Conservation (phyloP, 2,888 invertebrate genomes). For the Tetragonisca angustula region DNA sequence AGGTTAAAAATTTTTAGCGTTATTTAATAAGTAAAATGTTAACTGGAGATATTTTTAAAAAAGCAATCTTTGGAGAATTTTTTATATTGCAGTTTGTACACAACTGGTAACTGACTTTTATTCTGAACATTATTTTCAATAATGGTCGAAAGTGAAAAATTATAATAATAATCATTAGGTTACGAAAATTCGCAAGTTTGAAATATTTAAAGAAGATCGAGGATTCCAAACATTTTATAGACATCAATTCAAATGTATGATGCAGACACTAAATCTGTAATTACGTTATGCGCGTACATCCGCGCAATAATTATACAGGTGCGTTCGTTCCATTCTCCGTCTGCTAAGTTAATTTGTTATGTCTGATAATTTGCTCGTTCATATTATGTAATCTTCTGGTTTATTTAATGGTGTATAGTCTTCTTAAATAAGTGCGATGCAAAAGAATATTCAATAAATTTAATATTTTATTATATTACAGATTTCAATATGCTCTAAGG, state of each 20-base stretch:
- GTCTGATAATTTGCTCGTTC: background rate
- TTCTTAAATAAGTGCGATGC: background rate
- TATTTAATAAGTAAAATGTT: too few species aligned
- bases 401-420: background rate
- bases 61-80: too few species aligned
- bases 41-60: too few species aligned
- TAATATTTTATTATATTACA: background rate
- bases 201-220: too few species aligned
- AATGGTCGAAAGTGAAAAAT: too few species aligned
- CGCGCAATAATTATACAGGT: conserved; percentile 18
- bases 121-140: too few species aligned
- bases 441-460: background rate
- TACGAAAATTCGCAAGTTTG: too few species aligned
- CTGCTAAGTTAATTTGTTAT: background rate
- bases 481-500: background rate
- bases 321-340: background rate
- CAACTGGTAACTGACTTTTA: too few species aligned
- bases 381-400: background rate
- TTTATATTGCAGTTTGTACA: too few species aligned
- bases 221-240: too few species aligned
- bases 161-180: too few species aligned
- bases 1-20: too few species aligned
- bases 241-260: conserved; percentile 15
- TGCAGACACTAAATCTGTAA: background rate
- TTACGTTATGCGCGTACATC: conserved; percentile 4